phyloP scores from a whole-genome alignment of 2,113 vertebrate species.

The Tragelaphus buxtoni region DNA sequence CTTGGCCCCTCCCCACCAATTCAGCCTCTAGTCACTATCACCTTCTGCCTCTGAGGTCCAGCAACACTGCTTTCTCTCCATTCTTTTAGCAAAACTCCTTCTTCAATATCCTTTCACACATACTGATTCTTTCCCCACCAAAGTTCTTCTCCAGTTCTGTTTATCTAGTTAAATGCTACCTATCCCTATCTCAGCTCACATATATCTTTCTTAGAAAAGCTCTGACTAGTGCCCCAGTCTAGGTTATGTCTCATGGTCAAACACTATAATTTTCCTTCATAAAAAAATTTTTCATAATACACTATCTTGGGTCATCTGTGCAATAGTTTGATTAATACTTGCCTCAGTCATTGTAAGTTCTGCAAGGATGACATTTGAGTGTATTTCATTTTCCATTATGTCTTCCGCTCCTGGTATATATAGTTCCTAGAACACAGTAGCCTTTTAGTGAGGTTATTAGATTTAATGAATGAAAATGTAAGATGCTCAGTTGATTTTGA shows the following conservation, averaged over 20 bases:
- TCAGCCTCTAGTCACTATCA: neutral
- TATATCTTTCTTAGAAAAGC: neutral
- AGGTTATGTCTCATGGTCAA: neutral
- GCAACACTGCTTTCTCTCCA: neutral
- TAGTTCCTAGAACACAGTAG: neutral
- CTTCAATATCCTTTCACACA: neutral
- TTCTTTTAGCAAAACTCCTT: neutral
- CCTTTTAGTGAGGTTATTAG: neutral
- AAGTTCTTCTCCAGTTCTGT: neutral
- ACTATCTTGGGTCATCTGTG: neutral
- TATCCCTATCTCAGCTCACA: neutral
- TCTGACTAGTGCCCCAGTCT: neutral
- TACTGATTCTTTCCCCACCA: neutral
- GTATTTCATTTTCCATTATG: neutral
- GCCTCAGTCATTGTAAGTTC: neutral
- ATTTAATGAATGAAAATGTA: neutral
- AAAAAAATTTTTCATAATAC: neutral
- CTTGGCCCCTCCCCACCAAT: neutral
- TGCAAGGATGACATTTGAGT: neutral
- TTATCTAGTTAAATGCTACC: neutral
- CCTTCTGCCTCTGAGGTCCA: neutral
- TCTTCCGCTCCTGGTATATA: neutral
- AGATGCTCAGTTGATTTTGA: neutral
- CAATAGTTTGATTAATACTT: neutral
- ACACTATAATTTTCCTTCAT: neutral